phyloP scores from a whole-genome alignment of 2,888 invertebrate genomes.

The Scaptomyza reducta region DNA sequence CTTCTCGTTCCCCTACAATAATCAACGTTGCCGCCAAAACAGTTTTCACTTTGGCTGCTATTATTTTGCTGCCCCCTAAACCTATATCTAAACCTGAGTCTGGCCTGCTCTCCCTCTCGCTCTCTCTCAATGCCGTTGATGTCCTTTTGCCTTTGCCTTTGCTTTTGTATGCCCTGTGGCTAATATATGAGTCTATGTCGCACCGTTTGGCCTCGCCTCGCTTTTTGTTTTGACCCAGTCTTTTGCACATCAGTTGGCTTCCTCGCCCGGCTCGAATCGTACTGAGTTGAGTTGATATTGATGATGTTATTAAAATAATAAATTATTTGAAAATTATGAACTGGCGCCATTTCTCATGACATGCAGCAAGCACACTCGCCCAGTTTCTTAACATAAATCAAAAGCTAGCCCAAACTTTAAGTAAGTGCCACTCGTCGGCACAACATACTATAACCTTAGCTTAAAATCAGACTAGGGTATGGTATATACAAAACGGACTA shows the following conservation, averaged over 20 bases:
- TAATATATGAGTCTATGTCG: constrained; percentile 76
- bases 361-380: constrained; percentile 44
- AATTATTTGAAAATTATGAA: constrained; percentile 80
- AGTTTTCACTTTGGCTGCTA: constrained; percentile 76
- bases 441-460: constrained; percentile 26
- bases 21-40: constrained; percentile 78
- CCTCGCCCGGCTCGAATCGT: constrained; percentile 15
- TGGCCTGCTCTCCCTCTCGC: background rate
- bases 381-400: constrained; percentile 60
- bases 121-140: constrained; percentile 51
- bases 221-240: constrained; percentile 65
- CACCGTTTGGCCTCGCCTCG: constrained; percentile 60
- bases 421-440: constrained; percentile 30
- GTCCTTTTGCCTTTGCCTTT: constrained; percentile 54
- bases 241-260: constrained; percentile 30
- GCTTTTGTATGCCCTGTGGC: constrained; percentile 64
- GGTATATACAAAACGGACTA: constrained; percentile 41
- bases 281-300: constrained; percentile 71
- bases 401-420: constrained; percentile 42
- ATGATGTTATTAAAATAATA: constrained; percentile 80
- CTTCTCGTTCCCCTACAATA: constrained; percentile 42
- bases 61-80: constrained; percentile 63
- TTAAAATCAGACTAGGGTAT: constrained; percentile 1
- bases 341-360: constrained; percentile 76
- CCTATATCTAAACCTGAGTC: constrained; percentile 4